Conservation (phyloP, 2,113 vertebrate genomes). For the Jaculus jaculus region DNA sequence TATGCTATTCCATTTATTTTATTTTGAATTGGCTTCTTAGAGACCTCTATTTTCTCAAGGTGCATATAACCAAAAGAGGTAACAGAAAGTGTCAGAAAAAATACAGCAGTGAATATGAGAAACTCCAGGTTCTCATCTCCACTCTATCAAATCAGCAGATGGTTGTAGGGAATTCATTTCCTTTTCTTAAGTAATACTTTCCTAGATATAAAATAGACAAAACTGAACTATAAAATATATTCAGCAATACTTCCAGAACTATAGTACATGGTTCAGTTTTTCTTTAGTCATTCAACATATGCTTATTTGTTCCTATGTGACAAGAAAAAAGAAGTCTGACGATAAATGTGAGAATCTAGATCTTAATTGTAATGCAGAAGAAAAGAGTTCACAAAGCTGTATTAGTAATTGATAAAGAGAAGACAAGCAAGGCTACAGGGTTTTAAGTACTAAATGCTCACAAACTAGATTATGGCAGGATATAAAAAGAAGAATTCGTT, state of each 20-base stretch:
- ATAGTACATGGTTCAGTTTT: background rate
- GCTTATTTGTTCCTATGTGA: background rate
- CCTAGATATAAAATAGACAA: background rate
- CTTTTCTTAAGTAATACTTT: background rate
- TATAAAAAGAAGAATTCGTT: background rate
- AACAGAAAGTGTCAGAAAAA: background rate
- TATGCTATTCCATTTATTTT: background rate
- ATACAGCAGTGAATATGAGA: background rate
- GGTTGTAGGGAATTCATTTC: background rate
- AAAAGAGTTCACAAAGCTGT: background rate
- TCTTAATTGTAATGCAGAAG: background rate
- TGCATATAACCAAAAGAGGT: background rate
- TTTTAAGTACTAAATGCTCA: background rate
- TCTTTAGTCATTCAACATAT: background rate
- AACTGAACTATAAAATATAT: background rate
- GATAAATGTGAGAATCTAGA: background rate
- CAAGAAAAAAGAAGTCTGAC: background rate
- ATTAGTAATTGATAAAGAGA: background rate
- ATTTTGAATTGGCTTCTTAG: background rate
- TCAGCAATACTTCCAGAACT: background rate
- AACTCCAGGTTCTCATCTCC: background rate
- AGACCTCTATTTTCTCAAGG: background rate
- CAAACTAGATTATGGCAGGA: background rate
- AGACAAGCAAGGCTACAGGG: background rate
- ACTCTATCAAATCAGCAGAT: background rate